Percentiles rank a stretch among this genome's conserved stretches.
Evolutionary conservation across 2,888 invertebrate species (phyloP).

Genomic region (Hymenopus coronatus): DNA sequence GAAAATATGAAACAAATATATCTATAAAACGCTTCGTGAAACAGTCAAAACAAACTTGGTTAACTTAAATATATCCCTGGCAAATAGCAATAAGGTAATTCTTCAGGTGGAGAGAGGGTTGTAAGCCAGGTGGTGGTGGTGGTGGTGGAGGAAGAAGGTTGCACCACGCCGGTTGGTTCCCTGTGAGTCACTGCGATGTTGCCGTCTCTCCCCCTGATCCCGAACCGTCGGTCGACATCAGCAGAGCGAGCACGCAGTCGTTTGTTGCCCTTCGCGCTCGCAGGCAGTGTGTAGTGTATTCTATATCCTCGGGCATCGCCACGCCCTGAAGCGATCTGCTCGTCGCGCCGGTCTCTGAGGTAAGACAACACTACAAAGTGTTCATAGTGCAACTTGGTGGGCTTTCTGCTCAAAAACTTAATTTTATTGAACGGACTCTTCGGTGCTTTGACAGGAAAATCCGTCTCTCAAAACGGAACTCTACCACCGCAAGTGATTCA

Average conservation of each 20-base stretch:
- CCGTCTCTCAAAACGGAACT: too few species aligned
- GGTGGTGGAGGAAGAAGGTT: background rate
- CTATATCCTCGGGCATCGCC: background rate
- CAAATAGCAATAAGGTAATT: background rate
- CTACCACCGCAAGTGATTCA: too few species aligned
- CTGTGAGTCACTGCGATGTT: background rate
- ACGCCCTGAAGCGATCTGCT: background rate
- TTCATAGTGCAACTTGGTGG: too few species aligned
- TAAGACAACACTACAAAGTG: background rate
- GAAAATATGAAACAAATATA: too few species aligned
- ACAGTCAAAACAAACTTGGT: too few species aligned
- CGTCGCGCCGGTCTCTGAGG: background rate
- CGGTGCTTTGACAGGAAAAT: too few species aligned
- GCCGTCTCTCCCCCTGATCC: background rate
- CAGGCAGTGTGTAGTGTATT: background rate
- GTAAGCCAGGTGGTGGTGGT: background rate
- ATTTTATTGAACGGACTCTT: too few species aligned
- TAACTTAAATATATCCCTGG: too few species aligned
- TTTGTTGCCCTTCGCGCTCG: background rate
- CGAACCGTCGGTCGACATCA: background rate
- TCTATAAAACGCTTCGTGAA: too few species aligned
- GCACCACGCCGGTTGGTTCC: background rate
- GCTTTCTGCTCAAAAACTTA: too few species aligned
- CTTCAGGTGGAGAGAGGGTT: background rate
- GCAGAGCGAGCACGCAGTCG: background rate